A percentile compares a stretch with the other conserved stretches of the same genome.
Conservation (phyloP, 2,113 vertebrate genomes). For the Egretta garzetta region DNA sequence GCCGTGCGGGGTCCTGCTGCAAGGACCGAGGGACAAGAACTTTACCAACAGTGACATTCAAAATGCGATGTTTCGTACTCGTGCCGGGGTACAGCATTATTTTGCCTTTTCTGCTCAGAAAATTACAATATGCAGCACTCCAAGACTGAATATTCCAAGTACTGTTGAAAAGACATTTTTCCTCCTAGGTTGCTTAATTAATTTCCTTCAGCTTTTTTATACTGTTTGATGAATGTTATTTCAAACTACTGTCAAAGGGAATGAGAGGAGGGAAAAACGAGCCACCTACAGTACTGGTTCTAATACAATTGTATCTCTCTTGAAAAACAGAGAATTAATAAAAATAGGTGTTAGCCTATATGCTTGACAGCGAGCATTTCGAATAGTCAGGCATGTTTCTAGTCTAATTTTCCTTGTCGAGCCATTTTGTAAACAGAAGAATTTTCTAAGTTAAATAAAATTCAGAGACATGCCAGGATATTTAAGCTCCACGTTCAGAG, state of each 20-base stretch:
- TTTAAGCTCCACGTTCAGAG: background rate
- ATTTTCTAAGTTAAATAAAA: background rate
- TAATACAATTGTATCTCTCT: background rate
- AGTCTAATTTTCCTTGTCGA: background rate
- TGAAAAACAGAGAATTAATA: slow-evolving; percentile 29
- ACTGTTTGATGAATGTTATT: slow-evolving; percentile 35
- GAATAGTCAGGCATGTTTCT: background rate
- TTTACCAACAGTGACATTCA: background rate
- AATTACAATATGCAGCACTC: background rate
- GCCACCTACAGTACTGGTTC: background rate
- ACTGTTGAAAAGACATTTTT: background rate
- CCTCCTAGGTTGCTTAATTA: slow-evolving; percentile 1
- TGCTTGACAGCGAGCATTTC: slow-evolving; percentile 8
- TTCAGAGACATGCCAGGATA: background rate
- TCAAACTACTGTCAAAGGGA: slow-evolving; percentile 24
- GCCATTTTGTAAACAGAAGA: background rate
- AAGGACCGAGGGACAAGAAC: background rate
- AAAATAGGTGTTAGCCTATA: background rate
- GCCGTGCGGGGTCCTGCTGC: background rate
- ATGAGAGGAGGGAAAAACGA: slow-evolving; percentile 22
- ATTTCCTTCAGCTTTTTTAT: slow-evolving; percentile 1
- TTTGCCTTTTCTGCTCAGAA: background rate
- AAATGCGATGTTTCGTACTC: background rate
- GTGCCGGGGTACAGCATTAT: background rate
- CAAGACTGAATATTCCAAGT: background rate